Percentiles rank a stretch among this genome's conserved stretches.
Evolutionary conservation across 2,888 invertebrate species (phyloP).

Genomic region (Dilophus febrilis): DNA sequence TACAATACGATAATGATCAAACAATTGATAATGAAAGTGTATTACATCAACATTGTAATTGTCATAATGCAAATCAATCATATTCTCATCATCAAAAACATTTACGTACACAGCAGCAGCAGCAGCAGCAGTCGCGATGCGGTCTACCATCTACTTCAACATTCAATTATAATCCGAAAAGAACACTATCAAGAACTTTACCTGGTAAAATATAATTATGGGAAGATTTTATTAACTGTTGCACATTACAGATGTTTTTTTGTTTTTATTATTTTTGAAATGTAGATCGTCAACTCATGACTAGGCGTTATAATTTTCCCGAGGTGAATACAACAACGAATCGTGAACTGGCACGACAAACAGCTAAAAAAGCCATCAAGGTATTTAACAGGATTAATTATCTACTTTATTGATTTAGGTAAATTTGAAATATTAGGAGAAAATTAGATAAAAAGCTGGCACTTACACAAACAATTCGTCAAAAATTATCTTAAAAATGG

Average conservation of each 20-base stretch:
- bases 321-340: slow-evolving; percentile 9
- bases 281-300: background rate
- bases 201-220: background rate
- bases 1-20: too few relatives aligned
- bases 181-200: slow-evolving; percentile 5
- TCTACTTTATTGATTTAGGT: slow-evolving; percentile 8
- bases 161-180: slow-evolving; percentile 8
- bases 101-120: background rate
- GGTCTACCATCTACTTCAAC: too few relatives aligned
- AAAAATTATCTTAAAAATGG: too few relatives aligned
- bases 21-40: too few relatives aligned
- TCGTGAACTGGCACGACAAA: slow-evolving; percentile 9
- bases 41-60: too few relatives aligned
- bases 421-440: slow-evolving; percentile 6
- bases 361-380: slow-evolving; percentile 14
- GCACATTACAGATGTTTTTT: too few relatives aligned
- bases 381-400: slow-evolving; percentile 11
- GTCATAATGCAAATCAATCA: too few relatives aligned
- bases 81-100: slow-evolving; percentile 3
- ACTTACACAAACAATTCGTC: too few relatives aligned
- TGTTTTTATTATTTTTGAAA: background rate
- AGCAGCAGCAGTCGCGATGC: slow-evolving; percentile 1
- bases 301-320: slow-evolving; percentile 9
- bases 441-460: too few relatives aligned
- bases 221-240: too few relatives aligned